These are phyloP conservation scores for Xestia ashworthii DNA, from an alignment of 2,888 invertebrate species.

Conservation along the genomic window DNA sequence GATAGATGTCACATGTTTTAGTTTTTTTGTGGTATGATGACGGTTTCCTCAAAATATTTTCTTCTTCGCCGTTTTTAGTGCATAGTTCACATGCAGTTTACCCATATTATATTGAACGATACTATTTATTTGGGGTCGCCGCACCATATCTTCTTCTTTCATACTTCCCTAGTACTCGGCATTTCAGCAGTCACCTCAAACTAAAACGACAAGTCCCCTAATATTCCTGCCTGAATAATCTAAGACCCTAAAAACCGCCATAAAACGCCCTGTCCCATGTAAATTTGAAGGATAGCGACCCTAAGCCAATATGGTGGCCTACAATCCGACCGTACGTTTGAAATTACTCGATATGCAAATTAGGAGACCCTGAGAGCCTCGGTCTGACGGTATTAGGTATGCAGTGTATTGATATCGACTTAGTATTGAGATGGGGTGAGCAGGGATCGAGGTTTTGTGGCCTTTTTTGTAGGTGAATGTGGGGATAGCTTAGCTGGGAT, in stretches of 20 bases:
- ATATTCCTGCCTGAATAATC: constrained; percentile 28
- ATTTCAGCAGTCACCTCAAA: neutral
- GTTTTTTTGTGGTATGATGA: too few species aligned
- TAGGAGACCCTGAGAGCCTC: constrained; percentile 50
- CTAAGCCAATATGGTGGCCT: constrained; percentile 58
- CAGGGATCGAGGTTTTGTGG: constrained; percentile 32
- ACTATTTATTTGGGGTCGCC: too few species aligned
- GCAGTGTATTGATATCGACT: constrained; percentile 61
- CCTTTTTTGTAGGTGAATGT: constrained; percentile 36
- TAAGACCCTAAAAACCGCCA: constrained; percentile 34
- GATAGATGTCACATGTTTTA: too few species aligned
- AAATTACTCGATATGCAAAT: constrained; percentile 75
- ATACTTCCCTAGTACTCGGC: too few species aligned
- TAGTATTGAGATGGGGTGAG: constrained; percentile 45
- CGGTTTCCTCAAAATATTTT: too few species aligned
- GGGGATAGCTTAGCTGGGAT: neutral
- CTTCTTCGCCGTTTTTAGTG: neutral
- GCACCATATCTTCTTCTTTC: too few species aligned
- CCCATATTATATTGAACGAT: too few species aligned
- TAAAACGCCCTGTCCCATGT: constrained; percentile 57
- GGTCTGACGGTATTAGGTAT: constrained; percentile 49
- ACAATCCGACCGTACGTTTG: constrained; percentile 64
- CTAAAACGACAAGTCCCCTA: constrained; percentile 6
- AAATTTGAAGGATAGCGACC: constrained; percentile 56
- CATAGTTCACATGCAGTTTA: neutral